These are phyloP conservation scores for Halictus rubicundus DNA, from an alignment of 1,140 invertebrate genomes.

Conservation along the genomic window DNA sequence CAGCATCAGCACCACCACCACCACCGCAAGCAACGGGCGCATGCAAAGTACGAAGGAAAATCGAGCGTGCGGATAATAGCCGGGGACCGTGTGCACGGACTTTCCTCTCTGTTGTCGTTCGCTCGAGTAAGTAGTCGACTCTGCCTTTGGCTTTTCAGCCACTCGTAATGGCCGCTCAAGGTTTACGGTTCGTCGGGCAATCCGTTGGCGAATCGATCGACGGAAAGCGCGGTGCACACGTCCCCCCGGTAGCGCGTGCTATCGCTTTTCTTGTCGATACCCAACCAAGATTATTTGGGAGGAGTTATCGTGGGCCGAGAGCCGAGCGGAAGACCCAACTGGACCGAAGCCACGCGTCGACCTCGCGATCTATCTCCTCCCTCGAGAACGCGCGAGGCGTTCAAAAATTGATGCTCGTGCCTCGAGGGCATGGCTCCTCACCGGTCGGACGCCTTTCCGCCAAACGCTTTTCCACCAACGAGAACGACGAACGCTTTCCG, in stretches of 20 bases:
- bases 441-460: too few relatives aligned
- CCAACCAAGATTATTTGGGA: constrained; percentile 18
- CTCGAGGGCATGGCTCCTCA: too few relatives aligned
- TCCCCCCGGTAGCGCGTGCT: constrained; percentile 28
- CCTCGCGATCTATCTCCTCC: too few relatives aligned
- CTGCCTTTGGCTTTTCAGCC: constrained; percentile 31
- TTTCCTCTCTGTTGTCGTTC: constrained; percentile 38
- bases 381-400: too few relatives aligned
- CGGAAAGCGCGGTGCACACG: constrained; percentile 7
- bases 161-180: constrained; percentile 27
- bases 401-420: too few relatives aligned
- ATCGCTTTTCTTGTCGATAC: constrained; percentile 57
- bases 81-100: constrained; percentile 6
- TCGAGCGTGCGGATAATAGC: constrained; percentile 37
- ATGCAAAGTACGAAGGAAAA: constrained; percentile 48
- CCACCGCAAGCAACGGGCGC: not conserved
- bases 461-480: too few relatives aligned
- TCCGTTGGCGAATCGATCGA: constrained; percentile 55
- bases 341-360: too few relatives aligned
- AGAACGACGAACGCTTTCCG: too few relatives aligned
- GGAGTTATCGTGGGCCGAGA: not conserved
- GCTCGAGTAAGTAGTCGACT: constrained; percentile 37
- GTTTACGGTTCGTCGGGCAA: constrained; percentile 53
- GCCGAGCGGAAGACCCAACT: too few relatives aligned
- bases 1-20: too few relatives aligned